Percentiles rank a stretch among this genome's conserved stretches.
Evolutionary conservation across 35 echinoderm and acorn worm species (phyloP).

Genomic region (Eucidaris tribuloides): DNA sequence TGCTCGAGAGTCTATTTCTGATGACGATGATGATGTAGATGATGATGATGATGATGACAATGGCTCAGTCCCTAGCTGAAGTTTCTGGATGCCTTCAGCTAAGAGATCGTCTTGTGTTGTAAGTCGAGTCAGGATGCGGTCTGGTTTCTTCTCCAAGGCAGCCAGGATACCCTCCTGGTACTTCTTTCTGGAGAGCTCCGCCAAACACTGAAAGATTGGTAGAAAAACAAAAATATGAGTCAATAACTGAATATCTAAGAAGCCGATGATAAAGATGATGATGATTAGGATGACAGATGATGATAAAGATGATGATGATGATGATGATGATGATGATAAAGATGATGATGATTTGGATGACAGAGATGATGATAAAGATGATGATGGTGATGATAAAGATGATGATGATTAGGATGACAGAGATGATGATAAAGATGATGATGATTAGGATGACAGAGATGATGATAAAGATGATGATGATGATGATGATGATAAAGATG

Average conservation of each 20-base stretch:
- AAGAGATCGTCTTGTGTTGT: conserved; percentile 62
- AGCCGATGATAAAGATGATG: background rate
- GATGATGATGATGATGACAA: no score
- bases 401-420: no score
- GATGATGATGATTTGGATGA: background rate
- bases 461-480: no score
- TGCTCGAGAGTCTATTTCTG: no score
- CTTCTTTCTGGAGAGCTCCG: conserved; percentile 54
- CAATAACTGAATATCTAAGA: background rate
- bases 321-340: background rate
- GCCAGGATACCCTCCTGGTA: conserved; percentile 64
- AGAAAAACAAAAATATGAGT: no score
- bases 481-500: no score
- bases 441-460: no score
- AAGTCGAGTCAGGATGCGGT: conserved; percentile 19
- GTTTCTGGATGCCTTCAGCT: conserved; percentile 47
- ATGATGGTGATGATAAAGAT: background rate
- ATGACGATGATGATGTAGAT: no score
- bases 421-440: no score
- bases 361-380: background rate
- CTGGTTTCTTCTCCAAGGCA: conserved; percentile 44
- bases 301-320: background rate
- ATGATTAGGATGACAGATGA: background rate
- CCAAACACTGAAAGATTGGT: conserved; percentile 70
- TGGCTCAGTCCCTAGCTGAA: conserved; percentile 26